phyloP scores from a whole-genome alignment of 1,140 invertebrate species.

The Eubasilissa regina region DNA sequence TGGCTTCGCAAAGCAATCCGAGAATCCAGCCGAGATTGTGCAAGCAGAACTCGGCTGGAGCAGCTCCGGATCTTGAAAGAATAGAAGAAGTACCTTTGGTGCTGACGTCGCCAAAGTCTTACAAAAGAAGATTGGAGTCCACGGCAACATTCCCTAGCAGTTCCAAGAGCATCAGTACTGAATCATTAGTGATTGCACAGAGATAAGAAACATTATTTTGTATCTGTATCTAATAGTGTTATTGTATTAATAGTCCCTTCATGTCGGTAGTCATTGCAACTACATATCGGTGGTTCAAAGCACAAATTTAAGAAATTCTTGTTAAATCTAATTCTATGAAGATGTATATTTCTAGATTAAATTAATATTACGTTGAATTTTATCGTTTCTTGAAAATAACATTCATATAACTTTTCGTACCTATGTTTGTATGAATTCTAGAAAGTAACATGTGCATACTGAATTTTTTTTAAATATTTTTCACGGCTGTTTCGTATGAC shows the following conservation, averaged over 20 bases:
- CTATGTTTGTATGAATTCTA: too few relatives aligned
- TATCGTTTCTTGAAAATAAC: too few relatives aligned
- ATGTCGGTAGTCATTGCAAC: neutral
- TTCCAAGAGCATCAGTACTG: constrained; percentile 59
- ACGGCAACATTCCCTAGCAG: constrained; percentile 58
- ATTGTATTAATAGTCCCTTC: neutral
- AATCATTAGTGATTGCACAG: constrained; percentile 60
- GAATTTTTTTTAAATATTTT: too few relatives aligned
- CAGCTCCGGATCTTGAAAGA: constrained; percentile 79
- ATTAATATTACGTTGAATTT: too few relatives aligned
- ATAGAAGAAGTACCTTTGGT: constrained; percentile 78
- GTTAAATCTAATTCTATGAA: too few relatives aligned
- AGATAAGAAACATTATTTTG: constrained; percentile 19
- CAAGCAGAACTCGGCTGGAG: constrained; percentile 82
- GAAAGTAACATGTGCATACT: too few relatives aligned
- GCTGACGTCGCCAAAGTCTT: constrained; percentile 54
- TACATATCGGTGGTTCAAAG: constrained; percentile 21
- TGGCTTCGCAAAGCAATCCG: constrained; percentile 58
- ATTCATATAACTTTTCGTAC: too few relatives aligned
- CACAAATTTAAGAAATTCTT: neutral
- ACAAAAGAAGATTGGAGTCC: constrained; percentile 52
- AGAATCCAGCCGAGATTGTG: constrained; percentile 69
- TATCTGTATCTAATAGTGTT: neutral
- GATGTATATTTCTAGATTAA: too few relatives aligned
- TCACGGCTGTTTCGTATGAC: too few relatives aligned